Base-by-base conservation (phyloP, 1,140 invertebrate species). In the Lysiphlebus fabarum region DNA sequence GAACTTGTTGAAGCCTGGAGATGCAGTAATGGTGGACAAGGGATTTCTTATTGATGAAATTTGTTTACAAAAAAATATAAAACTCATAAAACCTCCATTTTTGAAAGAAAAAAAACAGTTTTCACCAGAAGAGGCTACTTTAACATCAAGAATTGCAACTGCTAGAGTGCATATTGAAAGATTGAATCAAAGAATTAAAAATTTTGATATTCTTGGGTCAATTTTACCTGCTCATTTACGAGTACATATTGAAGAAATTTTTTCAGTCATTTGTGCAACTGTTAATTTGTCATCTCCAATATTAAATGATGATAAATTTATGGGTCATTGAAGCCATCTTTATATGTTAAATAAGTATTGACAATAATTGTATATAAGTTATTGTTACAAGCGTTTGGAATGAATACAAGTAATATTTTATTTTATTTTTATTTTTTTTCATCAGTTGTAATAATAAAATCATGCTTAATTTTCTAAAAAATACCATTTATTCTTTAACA, bases 11-110 rank as follows among this genome's bases (percentile, higher is more conserved):
- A 7, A n/a, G 48, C 5, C 6, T 6, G 37, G 5, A 8, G 44
- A 58, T 51, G 57, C 48, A 17, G 47, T 59, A 36, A 59, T 53
- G 57, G 41, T 51, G 1, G 57, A 59, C 17, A 53, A 53, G 40
- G 57, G 57, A 3, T 59, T 59, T 53, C 48, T 43, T 7, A 59
- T 59, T 44, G 57, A 59, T 11, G 11, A 40, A 9, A 44, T 56
- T 10, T 45, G 41, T 17, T 5, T 10, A 5, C n/a, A 56, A 34
- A 7, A 5, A 1, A 33, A 42, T 9, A 12, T 56, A 0, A 10
- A 44, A 33, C 33, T 56, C 8, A 34, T 53, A 17, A 26, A 17
- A 48, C 58, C 51, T 6, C 51, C 58, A 4, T 60, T 54, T 47
- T 40, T 55, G 6, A 4, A n/a, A 41, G 9, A n/a, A 11, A 47